Base-by-base conservation (phyloP, 2,888 invertebrate species). In the Caenorhabditis sp. region DNA sequence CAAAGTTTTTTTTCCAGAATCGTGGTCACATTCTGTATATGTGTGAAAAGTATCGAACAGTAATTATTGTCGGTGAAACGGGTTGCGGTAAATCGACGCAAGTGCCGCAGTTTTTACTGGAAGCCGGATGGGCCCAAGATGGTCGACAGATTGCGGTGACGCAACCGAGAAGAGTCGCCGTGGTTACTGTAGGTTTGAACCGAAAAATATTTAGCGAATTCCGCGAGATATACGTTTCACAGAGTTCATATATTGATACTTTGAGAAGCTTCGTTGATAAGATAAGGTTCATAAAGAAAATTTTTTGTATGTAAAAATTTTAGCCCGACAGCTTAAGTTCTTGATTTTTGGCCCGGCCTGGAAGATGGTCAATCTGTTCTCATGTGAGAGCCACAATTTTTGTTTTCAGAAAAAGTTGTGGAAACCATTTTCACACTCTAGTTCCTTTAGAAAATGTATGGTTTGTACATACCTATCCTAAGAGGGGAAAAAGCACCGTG, bases 71-170 rank as follows among this genome's bases (percentile, higher is more conserved):
- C 53, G 97, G 97, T 1, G 97, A 99, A 88, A 85, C 97, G 1
- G 97, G 97, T 27, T 94, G 93, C 83, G 96, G 97, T 43, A 95
- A 97, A 89, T 95, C 95, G 87, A 97, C 96, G 0, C 96, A 96
- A 90, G 92, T 96, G 6, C 87, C 88, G 19, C 91, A 97, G 93
- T 97, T 95, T 87, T 90, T 97, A 26, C 89, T 92, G 81, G 97
- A 97, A 88, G 92, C 92, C 70, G 94, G 94, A 85, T 95, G 94
- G 93, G 88, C 92, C 58, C 89, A 91, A 14, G 92, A 93, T 63
- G 93, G 93, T 61, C 89, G 90, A 81, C 91, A 92, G 70, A 93
- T 97, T 61, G 95, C 93, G 57, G 92, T 99, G 72, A 95, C 96
- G 1, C 94, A 97, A 88, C 97, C 97, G 0, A 90, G 97, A 12